phyloP scores from a whole-genome alignment of 2,113 vertebrate genomes.

The Epinephelus moara region DNA sequence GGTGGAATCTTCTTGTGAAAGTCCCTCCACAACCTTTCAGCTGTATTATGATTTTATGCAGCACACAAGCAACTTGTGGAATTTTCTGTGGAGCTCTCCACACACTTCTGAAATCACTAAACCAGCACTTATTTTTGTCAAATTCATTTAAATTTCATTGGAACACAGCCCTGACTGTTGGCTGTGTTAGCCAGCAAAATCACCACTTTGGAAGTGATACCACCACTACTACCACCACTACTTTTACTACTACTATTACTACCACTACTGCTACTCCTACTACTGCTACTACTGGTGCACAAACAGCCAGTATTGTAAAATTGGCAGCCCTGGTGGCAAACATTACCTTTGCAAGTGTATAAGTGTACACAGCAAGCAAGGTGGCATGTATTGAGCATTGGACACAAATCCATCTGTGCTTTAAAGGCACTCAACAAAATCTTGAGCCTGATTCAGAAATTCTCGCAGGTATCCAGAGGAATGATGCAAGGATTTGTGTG shows the following conservation, averaged over 20 bases:
- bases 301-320: not conserved
- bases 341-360: not conserved
- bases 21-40: constrained; percentile 1
- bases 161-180: not conserved
- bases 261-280: too few species aligned
- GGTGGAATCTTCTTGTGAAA: constrained; percentile 30
- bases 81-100: not conserved
- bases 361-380: not conserved
- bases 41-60: constrained; percentile 18
- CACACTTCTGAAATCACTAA: not conserved
- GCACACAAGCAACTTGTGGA: not conserved
- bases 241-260: too few species aligned
- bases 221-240: not conserved
- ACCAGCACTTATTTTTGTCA: not conserved
- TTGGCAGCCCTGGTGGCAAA: constrained; percentile 5
- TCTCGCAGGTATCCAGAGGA: not conserved
- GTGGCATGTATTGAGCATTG: not conserved
- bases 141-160: not conserved
- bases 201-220: not conserved
- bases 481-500: not conserved
- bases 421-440: constrained; percentile 2
- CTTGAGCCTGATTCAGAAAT: constrained; percentile 17
- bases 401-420: not conserved
- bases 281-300: too few species aligned
- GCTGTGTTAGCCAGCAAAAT: not conserved